Evolutionary conservation across 2,888 invertebrate species (phyloP), one percentile per base, ranked within the genome.

Genomic region (Dicyrtomina minuta): DNA sequence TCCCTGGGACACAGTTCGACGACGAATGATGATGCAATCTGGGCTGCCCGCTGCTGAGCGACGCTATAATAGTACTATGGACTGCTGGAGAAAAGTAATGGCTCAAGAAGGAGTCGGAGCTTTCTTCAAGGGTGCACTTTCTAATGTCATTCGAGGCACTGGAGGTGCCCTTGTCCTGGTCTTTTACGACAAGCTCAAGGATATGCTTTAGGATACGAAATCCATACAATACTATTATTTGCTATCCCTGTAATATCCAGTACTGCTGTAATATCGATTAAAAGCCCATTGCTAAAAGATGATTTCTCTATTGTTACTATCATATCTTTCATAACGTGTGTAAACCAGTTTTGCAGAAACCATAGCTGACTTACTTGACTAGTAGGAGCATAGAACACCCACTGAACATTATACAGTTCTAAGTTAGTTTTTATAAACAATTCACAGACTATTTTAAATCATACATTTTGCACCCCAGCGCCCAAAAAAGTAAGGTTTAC

Each of bases 1-100:
- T 80, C 86, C 86, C 43, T 83, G 86, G 78, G 86, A 87, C 79
- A 87, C 87, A 1, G 84, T 87, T 69, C 79, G 86, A 74, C 80
- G 86, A 78, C 81, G 86, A 66, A 83, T 87, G 83, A 87, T 86
- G 86, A 86, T 86, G 86, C 85, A 85, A 72, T 84, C 85, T 69
- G 83, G 83, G 66, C 80, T 80, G 64, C 80, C 79, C 12, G 80
- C 80, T 72, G 73, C 66, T 2, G 80, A 81, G 13, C 78, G 81
- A 65, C 79, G 81, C 62, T 84, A 84, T 81, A 85, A 83, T 80
- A 83, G 43, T 66, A 84, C 85, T 33, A 76, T 84, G 55, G 84
- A 87, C 77, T 86, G 86, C 79, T 83, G 83, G 80, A 71, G 74
- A 66, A 83, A 84, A 80, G 84, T 87, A 75, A 73, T 83, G 77